phyloP scores from a whole-genome alignment of 2,113 vertebrate species.

The Prionailurus bengalensis region DNA sequence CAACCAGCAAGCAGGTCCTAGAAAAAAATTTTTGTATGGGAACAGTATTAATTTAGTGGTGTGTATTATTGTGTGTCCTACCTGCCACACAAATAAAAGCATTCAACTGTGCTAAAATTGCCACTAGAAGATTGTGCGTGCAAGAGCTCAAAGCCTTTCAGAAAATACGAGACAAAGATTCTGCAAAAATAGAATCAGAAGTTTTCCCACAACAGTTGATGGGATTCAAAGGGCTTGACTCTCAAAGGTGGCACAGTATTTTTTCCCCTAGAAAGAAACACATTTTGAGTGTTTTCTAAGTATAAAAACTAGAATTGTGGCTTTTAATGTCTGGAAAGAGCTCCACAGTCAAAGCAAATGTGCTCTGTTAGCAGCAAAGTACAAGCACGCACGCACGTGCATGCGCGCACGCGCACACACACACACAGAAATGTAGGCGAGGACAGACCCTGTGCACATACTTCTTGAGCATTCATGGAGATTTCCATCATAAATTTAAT shows the following conservation, averaged over 20 bases:
- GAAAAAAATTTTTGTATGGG: background rate
- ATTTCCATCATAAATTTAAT: conserved; percentile 19
- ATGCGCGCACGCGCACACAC: accelerated
- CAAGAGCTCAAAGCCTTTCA: conserved; percentile 4
- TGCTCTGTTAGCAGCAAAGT: background rate
- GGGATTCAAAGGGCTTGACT: background rate
- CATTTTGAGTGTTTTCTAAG: conserved; percentile 55
- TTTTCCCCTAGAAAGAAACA: background rate
- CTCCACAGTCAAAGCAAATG: conserved; percentile 26
- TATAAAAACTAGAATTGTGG: conserved; percentile 30
- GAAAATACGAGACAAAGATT: background rate
- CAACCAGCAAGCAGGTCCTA: background rate
- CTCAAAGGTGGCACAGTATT: background rate
- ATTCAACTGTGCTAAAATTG: background rate
- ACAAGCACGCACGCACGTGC: background rate
- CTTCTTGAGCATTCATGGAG: background rate
- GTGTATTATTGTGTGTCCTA: background rate
- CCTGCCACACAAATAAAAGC: background rate
- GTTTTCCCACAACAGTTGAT: background rate
- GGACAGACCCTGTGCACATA: background rate
- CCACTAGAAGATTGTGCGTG: background rate
- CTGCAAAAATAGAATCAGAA: background rate
- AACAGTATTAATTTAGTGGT: background rate
- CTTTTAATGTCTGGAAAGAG: conserved; percentile 44
- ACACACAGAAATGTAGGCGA: background rate